Base-by-base conservation (phyloP, 1,140 invertebrate species). In the Augochlora pura region DNA sequence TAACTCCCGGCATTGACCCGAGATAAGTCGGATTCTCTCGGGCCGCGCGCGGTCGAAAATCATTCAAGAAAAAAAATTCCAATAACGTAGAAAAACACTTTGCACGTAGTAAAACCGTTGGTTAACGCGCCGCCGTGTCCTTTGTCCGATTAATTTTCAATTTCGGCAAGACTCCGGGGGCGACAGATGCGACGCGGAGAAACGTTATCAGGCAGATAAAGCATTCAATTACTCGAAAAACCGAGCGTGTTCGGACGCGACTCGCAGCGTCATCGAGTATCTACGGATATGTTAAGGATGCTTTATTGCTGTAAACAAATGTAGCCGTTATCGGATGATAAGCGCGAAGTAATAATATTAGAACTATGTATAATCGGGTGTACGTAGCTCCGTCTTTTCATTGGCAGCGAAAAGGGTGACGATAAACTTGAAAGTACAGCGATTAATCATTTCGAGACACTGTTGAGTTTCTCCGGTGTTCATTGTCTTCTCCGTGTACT, bases 231-330 rank as follows among this genome's bases (percentile, higher is more conserved):
- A 62, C 52, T 49, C 54, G 25, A 32, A 42, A 57, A 60, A 76
- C 14, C 16, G 14, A 38, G 23, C 25, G 42, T 27, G 25, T 64
- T 14, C 16, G 21, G 39, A 10, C n/a, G 54, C 59, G 52, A 60
- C 42, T 46, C 42, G 12, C 10, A 14, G 42, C 59, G 49, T 39
- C 59, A 10, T 46, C n/a, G 32, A 5, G 8, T 77, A 38, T 38
- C 57, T 32, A 66, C 27, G 54, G 38, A 77, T 69, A 62, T 77
- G 57, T 63, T 49, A 52, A 77, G 62, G 59, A 25, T 70, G n/a
- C 57, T 77, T 77, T 77, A 70, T 70, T 63, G 32, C 57, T 70
- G 75, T 77, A 77, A 77, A 77, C 75, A 77, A 46, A 63, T 57
- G 64, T n/a, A 10, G 14, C 25, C 18, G 4, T 18, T 70, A 62